phyloP scores from a whole-genome alignment of 2,797 vertebrate genomes.

The Austrolebias charrua region DNA sequence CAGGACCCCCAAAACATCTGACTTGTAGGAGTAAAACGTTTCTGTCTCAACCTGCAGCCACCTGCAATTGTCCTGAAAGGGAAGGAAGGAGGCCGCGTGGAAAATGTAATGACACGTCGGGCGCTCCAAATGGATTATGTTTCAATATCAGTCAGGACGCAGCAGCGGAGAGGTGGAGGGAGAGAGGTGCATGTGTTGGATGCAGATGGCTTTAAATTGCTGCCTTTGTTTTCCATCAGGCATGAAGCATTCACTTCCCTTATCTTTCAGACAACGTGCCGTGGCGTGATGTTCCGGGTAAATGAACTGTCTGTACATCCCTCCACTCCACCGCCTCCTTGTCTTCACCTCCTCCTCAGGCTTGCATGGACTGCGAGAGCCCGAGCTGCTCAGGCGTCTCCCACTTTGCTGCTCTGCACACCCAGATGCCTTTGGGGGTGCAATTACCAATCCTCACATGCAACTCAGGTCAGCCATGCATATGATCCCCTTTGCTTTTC shows the following conservation, averaged over 20 bases:
- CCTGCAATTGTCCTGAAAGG: conserved; percentile 69
- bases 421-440: conserved; percentile 78
- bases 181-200: conserved; percentile 68
- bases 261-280: conserved; percentile 75
- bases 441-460: conserved; percentile 83
- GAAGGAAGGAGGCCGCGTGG: conserved; percentile 43
- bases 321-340: conserved; percentile 59
- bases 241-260: conserved; percentile 78
- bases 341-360: conserved; percentile 73
- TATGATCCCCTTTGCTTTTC: conserved; percentile 74
- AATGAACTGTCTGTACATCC: conserved; percentile 83
- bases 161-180: conserved; percentile 55
- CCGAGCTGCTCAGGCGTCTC: conserved; percentile 70
- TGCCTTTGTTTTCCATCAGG: conserved; percentile 84
- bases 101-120: conserved; percentile 79
- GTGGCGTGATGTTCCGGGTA: conserved; percentile 80
- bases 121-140: conserved; percentile 83
- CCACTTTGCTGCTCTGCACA: conserved; percentile 76
- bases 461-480: conserved; percentile 75
- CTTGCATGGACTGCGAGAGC: conserved; percentile 66
- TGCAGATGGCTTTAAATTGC: conserved; percentile 85
- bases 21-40: conserved; percentile 69
- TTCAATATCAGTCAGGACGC: conserved; percentile 82
- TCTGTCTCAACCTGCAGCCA: conserved; percentile 55
- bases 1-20: conserved; percentile 35